Evolutionary conservation across 64 coral and sea anemone genomes (phyloP).

Genomic region (Stylophora pistillata): DNA sequence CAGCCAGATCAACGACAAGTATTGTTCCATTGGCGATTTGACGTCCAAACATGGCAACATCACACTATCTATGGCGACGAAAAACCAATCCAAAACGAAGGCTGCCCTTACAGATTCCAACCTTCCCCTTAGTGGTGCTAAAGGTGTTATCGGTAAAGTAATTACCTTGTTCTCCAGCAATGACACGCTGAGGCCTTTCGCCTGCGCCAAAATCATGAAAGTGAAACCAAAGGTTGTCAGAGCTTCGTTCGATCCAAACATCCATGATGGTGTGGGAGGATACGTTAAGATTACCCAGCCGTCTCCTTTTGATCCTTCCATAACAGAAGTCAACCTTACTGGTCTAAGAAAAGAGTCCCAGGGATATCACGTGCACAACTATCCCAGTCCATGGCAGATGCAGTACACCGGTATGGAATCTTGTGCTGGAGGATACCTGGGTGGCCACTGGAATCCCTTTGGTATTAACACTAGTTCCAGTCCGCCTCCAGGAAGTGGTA

Average conservation of each 20-base stretch:
- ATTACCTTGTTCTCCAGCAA: constrained; percentile 40
- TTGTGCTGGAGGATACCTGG: constrained; percentile 44
- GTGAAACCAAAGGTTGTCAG: constrained; percentile 54
- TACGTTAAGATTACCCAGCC: constrained; percentile 64
- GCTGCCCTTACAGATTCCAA: constrained; percentile 68
- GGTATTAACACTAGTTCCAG: constrained; percentile 53
- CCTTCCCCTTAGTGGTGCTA: constrained; percentile 53
- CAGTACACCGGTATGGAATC: constrained; percentile 27
- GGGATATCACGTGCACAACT: constrained; percentile 82
- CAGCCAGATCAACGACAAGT: constrained; percentile 14
- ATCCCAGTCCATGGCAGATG: constrained; percentile 71
- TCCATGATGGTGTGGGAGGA: constrained; percentile 65
- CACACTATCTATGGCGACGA: constrained; percentile 44
- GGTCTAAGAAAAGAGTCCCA: constrained; percentile 52
- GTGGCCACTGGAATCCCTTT: constrained; percentile 86
- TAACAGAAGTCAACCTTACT: constrained; percentile 49
- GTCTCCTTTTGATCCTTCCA: constrained; percentile 76
- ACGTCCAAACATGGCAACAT: constrained; percentile 47
- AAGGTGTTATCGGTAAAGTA: constrained; percentile 61
- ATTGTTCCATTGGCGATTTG: constrained; percentile 70
- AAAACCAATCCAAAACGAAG: constrained; percentile 2
- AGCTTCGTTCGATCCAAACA: constrained; percentile 47
- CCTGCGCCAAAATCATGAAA: constrained; percentile 71
- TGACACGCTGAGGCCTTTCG: constrained; percentile 30
- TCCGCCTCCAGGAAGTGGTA: constrained; percentile 74